Evolutionary conservation across 2,113 vertebrate species (phyloP).

Genomic region (Girardinichthys multiradiatus): DNA sequence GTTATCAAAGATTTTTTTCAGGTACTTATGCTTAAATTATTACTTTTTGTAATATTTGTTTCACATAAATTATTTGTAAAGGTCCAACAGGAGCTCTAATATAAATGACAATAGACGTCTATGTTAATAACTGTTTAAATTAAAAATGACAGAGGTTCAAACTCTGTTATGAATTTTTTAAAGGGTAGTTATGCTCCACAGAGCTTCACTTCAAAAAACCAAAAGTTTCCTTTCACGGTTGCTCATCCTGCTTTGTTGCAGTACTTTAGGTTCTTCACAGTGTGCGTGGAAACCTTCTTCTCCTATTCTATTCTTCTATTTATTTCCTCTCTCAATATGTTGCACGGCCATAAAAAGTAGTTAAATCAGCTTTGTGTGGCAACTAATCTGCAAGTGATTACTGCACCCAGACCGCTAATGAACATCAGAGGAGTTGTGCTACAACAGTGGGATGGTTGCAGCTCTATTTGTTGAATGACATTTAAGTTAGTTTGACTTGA

Average conservation of each 20-base stretch:
- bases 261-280: neutral
- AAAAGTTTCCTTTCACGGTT: neutral
- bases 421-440: conserved; percentile 41
- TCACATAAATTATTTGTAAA: no score
- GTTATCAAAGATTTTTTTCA: no score
- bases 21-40: no score
- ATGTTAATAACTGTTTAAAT: neutral
- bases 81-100: neutral
- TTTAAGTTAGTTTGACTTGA: no score
- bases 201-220: neutral
- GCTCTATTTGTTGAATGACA: neutral
- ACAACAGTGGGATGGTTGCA: conserved; percentile 16
- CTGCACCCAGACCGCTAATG: conserved; percentile 56
- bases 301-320: no score
- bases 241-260: neutral
- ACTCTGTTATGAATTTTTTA: no score
- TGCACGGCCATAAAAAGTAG: conserved; percentile 32
- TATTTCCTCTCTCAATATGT: neutral
- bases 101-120: neutral
- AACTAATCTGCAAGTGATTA: conserved; percentile 37
- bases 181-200: neutral
- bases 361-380: conserved; percentile 63
- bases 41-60: no score
- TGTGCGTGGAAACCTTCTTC: neutral
- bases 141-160: neutral